A percentile compares a stretch with the other conserved stretches of the same genome.
These are phyloP conservation scores for Spheniscus mendiculus DNA, from an alignment of 2,113 vertebrate genomes.

Conservation along the genomic window DNA sequence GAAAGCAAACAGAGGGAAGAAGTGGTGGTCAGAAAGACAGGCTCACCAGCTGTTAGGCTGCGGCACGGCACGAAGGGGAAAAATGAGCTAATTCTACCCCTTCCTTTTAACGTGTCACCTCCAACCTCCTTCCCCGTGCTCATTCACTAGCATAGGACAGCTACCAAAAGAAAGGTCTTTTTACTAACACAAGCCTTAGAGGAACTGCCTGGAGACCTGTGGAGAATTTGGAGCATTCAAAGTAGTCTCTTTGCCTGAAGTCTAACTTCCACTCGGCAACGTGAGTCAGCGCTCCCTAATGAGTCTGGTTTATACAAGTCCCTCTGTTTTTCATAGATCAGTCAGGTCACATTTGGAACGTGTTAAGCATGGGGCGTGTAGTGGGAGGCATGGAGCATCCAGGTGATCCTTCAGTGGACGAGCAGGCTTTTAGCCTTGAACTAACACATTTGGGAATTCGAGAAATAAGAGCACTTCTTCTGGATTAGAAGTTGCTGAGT, in stretches of 20 bases:
- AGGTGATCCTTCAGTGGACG: background rate
- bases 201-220: background rate
- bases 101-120: background rate
- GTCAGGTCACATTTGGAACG: background rate
- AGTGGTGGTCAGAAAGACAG: background rate
- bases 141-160: background rate
- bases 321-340: background rate
- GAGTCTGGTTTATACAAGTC: background rate
- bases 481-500: background rate
- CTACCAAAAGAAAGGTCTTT: background rate
- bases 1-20: background rate
- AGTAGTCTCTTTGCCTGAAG: background rate
- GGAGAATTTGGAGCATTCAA: background rate
- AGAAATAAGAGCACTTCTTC: background rate
- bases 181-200: background rate
- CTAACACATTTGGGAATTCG: background rate
- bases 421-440: background rate
- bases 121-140: background rate
- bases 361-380: accelerated
- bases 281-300: background rate
- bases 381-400: background rate
- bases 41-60: background rate
- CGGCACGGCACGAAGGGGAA: background rate
- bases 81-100: background rate
- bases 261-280: background rate